Base-by-base conservation (phyloP, 2,113 vertebrate species). In the Regulus satrapa region DNA sequence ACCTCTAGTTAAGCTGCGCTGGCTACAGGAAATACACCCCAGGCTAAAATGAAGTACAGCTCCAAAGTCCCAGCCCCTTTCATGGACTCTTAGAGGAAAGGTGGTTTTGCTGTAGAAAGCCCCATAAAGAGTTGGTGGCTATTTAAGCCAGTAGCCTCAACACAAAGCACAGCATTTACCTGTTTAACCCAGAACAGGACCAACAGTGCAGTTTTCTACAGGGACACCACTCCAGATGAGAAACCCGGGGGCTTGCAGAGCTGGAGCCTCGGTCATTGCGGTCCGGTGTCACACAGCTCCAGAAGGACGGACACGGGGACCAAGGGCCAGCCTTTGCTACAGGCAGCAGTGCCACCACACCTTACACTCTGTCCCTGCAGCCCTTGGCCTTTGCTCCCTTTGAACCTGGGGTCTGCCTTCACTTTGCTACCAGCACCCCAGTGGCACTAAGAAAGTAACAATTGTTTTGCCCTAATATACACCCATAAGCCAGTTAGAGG, bases 401-500 rank as follows among this genome's bases (percentile, higher is more conserved):
- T 0, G 0, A 38, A 66, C 28, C 23, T 26, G 40, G 31, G 49
- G 2, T 59, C 69, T 80, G 58, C 17, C 69, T 41, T 55, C 36
- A 16, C 74, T 85, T 69, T 15, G 17, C 69, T 67, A 71, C 59
- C 59, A 89, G 52, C 71, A 64, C 28, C n/a, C 40, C 56, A 18
- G 48, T 16, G n/a, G 21, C 67, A 71, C 64, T 58, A 68, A 61
- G 46, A 76, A 88, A 92, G 64, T 34, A 85, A 71, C 58, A 40
- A 87, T 93, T 51, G 69, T 88, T 93, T 81, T 72, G 61, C 72
- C 85, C n/a, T 94, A 84, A 89, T 75, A 87, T 71, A 81, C 25
- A 75, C n/a, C 55, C 76, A 16, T 63, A 84, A 92, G 56, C 72
- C 91, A 92, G 83, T 83, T 73, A 91, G 36, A 69, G 29, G 40